These are phyloP conservation scores for Xiphophorus hellerii DNA, from an alignment of 2,113 vertebrate species.

Conservation along the genomic window DNA sequence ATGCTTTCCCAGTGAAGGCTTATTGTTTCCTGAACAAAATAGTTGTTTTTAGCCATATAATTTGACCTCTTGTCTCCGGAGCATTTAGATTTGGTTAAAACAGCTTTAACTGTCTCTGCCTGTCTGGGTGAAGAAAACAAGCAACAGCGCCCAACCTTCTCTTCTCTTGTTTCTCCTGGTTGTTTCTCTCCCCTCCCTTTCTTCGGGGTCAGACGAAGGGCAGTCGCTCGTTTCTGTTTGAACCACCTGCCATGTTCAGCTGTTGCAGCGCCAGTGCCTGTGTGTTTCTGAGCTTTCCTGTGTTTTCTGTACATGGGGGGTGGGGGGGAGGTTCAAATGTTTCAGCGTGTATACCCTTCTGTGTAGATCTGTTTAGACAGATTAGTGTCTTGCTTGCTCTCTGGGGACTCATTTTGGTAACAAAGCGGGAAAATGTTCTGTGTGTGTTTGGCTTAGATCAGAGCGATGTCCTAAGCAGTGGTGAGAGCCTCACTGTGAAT, in stretches of 20 bases:
- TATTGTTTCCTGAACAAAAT: background rate
- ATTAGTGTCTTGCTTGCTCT: background rate
- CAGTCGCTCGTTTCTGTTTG: slow-evolving; percentile 39
- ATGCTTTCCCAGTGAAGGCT: background rate
- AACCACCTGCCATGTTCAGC: slow-evolving; percentile 61
- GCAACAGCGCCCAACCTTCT: slow-evolving; percentile 7
- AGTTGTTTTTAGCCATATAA: background rate
- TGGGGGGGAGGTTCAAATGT: too few relatives aligned
- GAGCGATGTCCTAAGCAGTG: background rate
- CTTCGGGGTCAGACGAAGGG: slow-evolving; percentile 49
- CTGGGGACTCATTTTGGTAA: background rate
- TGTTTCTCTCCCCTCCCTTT: background rate
- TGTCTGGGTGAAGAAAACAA: slow-evolving; percentile 37
- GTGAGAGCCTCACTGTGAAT: background rate
- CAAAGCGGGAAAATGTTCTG: background rate
- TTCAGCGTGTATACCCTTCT: background rate
- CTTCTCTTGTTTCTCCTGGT: slow-evolving; percentile 4
- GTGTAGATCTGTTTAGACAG: background rate
- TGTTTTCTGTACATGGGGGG: too few relatives aligned
- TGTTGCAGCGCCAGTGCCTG: slow-evolving; percentile 13
- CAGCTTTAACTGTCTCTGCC: slow-evolving; percentile 56
- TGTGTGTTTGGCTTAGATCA: background rate
- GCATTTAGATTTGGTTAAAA: slow-evolving; percentile 34
- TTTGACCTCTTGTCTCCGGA: slow-evolving; percentile 40
- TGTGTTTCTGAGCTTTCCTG: background rate